Conservation (phyloP, 2,888 invertebrate genomes). For the Trissolcus japonicus region DNA sequence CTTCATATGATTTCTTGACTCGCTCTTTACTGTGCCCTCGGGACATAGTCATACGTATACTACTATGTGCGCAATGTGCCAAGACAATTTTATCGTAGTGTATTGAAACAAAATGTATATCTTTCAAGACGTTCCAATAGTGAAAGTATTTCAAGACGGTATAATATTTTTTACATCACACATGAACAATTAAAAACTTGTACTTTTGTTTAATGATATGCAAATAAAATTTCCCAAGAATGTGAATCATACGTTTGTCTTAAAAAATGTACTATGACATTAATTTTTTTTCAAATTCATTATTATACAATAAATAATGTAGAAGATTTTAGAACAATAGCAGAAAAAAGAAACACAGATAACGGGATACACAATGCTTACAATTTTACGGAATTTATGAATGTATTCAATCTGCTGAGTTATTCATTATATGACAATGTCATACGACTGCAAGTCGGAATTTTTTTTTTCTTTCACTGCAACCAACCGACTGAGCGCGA, state of each 20-base stretch:
- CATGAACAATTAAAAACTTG: too few species aligned
- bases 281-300: not conserved
- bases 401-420: constrained; percentile 25
- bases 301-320: constrained; percentile 11
- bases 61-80: constrained; percentile 24
- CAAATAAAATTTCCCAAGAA: too few species aligned
- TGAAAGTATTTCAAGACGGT: not conserved
- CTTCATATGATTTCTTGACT: constrained; percentile 42
- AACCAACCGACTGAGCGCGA: too few species aligned
- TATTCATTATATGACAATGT: constrained; percentile 33
- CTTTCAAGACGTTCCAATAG: constrained; percentile 7
- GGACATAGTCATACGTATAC: constrained; percentile 34
- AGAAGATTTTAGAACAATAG: constrained; percentile 23
- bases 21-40: constrained; percentile 43
- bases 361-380: constrained; percentile 25
- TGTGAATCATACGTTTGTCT: too few species aligned
- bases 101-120: constrained; percentile 28
- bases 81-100: constrained; percentile 24
- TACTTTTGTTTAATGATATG: too few species aligned
- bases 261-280: too few species aligned
- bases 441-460: constrained; percentile 10
- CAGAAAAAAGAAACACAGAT: constrained; percentile 16
- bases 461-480: not conserved
- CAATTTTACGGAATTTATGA: constrained; percentile 35
- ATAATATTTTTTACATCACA: too few species aligned